phyloP scores from a whole-genome alignment of 2,113 vertebrate genomes.

The Xenopus laevis region DNA sequence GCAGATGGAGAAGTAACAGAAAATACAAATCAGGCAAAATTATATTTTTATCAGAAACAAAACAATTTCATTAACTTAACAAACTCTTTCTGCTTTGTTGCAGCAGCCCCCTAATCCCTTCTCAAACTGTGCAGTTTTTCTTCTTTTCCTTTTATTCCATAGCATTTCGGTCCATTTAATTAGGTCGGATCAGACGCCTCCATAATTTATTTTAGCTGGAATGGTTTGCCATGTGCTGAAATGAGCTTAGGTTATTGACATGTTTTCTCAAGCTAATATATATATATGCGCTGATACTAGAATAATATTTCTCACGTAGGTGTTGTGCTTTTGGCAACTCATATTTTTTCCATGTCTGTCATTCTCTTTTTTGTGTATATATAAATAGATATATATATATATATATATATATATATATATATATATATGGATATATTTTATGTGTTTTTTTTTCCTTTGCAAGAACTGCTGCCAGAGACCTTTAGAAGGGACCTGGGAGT shows the following conservation, averaged over 20 bases:
- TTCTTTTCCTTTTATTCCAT: slow-evolving; percentile 23
- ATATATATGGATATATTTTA: too few relatives aligned
- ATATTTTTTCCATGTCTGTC: slow-evolving; percentile 6
- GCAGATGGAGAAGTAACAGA: neutral
- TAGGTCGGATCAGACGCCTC: neutral
- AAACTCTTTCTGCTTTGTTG: slow-evolving; percentile 22
- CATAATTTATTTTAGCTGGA: too few relatives aligned
- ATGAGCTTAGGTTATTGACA: too few relatives aligned
- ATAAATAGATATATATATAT: too few relatives aligned
- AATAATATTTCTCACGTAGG: slow-evolving; percentile 2
- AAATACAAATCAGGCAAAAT: slow-evolving; percentile 19
- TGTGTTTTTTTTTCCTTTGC: neutral
- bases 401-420: too few relatives aligned
- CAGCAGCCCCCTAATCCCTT: slow-evolving; percentile 17
- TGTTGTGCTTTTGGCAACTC: neutral
- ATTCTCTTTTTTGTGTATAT: too few relatives aligned
- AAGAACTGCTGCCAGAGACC: neutral
- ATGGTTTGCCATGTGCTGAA: too few relatives aligned
- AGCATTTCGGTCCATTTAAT: slow-evolving; percentile 27
- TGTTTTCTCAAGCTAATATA: too few relatives aligned
- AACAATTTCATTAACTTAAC: slow-evolving; percentile 21
- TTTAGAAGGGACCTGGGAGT: slow-evolving; percentile 14
- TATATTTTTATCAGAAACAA: slow-evolving; percentile 5
- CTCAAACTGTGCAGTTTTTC: slow-evolving; percentile 1
- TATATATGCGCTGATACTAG: neutral